Conservation (phyloP, 1,140 invertebrate species). For the Caenorhabditis briggsae region DNA sequence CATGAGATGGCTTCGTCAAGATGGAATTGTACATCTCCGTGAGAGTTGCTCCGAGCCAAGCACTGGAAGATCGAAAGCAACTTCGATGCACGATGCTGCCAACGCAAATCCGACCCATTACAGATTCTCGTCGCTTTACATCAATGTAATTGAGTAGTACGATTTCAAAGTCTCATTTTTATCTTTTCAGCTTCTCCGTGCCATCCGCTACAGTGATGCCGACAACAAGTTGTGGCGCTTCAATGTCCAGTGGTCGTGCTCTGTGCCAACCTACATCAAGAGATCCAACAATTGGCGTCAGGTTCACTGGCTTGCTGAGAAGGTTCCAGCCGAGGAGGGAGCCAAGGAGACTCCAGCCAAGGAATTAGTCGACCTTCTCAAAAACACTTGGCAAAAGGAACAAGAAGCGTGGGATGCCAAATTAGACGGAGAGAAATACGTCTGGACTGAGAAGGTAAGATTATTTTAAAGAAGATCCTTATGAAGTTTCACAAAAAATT, state of each 20-base stretch:
- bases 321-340: conserved; percentile 67
- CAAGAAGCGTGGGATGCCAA: conserved; percentile 69
- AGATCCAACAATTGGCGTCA: conserved; percentile 74
- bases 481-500: not conserved
- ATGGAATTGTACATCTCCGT: conserved; percentile 81
- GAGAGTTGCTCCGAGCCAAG: conserved; percentile 80
- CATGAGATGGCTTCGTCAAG: conserved; percentile 80
- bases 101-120: conserved; percentile 81
- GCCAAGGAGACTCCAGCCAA: conserved; percentile 58
- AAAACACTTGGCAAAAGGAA: conserved; percentile 66
- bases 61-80: conserved; percentile 79
- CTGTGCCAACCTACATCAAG: conserved; percentile 81
- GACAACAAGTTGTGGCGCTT: conserved; percentile 71
- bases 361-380: conserved; percentile 64
- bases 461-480: not conserved
- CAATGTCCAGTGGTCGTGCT: conserved; percentile 79
- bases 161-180: not conserved
- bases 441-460: conserved; percentile 70
- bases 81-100: conserved; percentile 75
- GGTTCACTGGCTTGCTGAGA: conserved; percentile 76
- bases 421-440: conserved; percentile 67
- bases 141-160: conserved; percentile 70
- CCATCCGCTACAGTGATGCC: conserved; percentile 68
- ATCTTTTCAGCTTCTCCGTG: conserved; percentile 50
- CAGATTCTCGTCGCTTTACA: conserved; percentile 80